Evolutionary conservation across 1,140 invertebrate genomes (phyloP), one percentile per base, ranked within the genome.

Genomic region (Matsumurasca onukii): DNA sequence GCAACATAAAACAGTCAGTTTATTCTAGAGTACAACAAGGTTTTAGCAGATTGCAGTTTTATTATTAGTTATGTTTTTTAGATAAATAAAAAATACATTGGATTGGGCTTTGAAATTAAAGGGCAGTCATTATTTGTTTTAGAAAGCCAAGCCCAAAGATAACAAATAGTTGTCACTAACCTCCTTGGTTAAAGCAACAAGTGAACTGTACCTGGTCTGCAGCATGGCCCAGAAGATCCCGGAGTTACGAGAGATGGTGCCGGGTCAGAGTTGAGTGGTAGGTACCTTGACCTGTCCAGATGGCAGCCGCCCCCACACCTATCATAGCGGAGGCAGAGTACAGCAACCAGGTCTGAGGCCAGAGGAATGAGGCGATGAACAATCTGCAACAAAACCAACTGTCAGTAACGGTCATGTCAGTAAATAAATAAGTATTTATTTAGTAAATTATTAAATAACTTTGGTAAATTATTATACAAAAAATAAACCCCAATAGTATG

Each of bases 181-280:
- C n/a, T n/a, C n/a, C n/a, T n/a, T n/a, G n/a, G n/a, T n/a, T n/a
- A n/a, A n/a, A n/a, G n/a, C n/a, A n/a, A n/a, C n/a, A n/a, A n/a
- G n/a, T n/a, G n/a, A n/a, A n/a, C n/a, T n/a, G n/a, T 79, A 92
- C 91, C 90, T 94, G 74, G 86, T 89, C 78, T 98, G 95, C 45
- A 98, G 83, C 77, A 98, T 87, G 0, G 95, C 95, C 96, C 96
- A 98, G 78, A 98, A 98, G 22, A 98, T 83, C 25, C 95, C 95
- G 24, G 94, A 94, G 79, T 98, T 98, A 73, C 95, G 86, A 1
- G 92, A 90, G 76, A 98, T 96, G 0, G 94, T 98, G 0, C 88
- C 85, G 86, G 78, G 73, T 91, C 88, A 67, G 94, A 97, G 82
- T 97, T 97, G 2, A 95, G 82, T 0, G 95, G 95, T 96, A 98